Evolutionary conservation across 1,140 invertebrate species (phyloP), one percentile per base, ranked within the genome.

Genomic region (Dreissena rostriformis): DNA sequence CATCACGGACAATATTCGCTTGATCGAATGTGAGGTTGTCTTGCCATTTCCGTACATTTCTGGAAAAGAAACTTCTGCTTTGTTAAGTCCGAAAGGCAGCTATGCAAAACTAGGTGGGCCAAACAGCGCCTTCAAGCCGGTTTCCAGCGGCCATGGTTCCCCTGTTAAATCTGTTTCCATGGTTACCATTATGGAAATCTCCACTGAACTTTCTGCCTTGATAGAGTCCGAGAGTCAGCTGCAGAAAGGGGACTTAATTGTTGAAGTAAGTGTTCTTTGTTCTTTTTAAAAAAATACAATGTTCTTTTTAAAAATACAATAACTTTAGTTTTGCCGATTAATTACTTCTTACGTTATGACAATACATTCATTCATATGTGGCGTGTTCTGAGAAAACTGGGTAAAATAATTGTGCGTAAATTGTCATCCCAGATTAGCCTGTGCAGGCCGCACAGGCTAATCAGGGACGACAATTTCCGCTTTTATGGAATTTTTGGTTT

Each of bases 21-120:
- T 84, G 19, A 84, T 77, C 24, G 82, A 84, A 49, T 84, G 82
- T 65, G 82, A 84, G 49, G 82, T 84, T 15, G 67, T 77, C 22
- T 66, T 84, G 52, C 65, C 82, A 28, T n/a, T 55, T n/a, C 72
- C 66, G 14, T 84, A 74, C 73, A 12, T 78, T 17, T 39, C 26
- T 65, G 75, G 67, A 17, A 78, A 72, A 39, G 55, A 70, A n/a
- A 22, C 51, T 24, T 52, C 74, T 26, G 49, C 68, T 19, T 15
- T 74, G 19, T 17, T 63, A 19, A 77, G 73, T 72, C 82, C 82
- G 19, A 77, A 84, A 84, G 82, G 82, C 19, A 71, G 67, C 52
- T 77, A 84, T 29, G 82, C 82, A 51, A 71, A 78, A 53, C 68
- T 84, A 11, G 82, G 82, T 70, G 73, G 73, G 63, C 82, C 82